These are phyloP conservation scores for Antennarius maculatus DNA, from an alignment of 2,797 vertebrate genomes.

Conservation along the genomic window DNA sequence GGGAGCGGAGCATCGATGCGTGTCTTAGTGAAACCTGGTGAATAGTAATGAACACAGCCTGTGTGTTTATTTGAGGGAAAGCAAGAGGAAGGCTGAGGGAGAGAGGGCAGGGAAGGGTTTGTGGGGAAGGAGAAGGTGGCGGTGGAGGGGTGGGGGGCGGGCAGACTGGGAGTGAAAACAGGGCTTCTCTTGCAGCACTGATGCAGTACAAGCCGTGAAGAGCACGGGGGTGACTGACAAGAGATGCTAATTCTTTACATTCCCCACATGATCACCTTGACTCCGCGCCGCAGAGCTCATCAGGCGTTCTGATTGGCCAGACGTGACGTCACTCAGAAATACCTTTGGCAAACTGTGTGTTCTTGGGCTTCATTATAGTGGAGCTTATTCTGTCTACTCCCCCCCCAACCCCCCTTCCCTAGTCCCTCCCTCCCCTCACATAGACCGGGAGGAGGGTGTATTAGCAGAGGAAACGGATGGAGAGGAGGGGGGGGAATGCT, in stretches of 20 bases:
- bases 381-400: conserved; percentile 40
- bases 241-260: conserved; percentile 61
- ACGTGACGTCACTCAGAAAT: conserved; percentile 49
- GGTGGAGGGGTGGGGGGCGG: conserved; percentile 19
- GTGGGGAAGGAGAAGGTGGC: conserved; percentile 33
- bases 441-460: conserved; percentile 28
- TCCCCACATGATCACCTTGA: conserved; percentile 23
- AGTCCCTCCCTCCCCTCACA: conserved; percentile 9
- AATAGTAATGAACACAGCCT: conserved; percentile 85
- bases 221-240: conserved; percentile 62
- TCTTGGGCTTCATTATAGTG: conserved; percentile 62
- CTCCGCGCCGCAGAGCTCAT: conserved; percentile 38
- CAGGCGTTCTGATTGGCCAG: conserved; percentile 32
- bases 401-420: conserved; percentile 1
- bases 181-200: conserved; percentile 74
- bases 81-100: conserved; percentile 63
- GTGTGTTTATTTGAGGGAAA: conserved; percentile 81
- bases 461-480: conserved; percentile 53
- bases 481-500: conserved; percentile 14
- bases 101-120: conserved; percentile 41
- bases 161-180: conserved; percentile 65
- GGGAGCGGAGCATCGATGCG: conserved; percentile 74
- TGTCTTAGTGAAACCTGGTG: conserved; percentile 82
- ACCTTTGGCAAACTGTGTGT: conserved; percentile 43
- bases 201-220: conserved; percentile 72